Base-by-base conservation (phyloP, 2,888 invertebrate genomes). In the Panzeria rudis region DNA sequence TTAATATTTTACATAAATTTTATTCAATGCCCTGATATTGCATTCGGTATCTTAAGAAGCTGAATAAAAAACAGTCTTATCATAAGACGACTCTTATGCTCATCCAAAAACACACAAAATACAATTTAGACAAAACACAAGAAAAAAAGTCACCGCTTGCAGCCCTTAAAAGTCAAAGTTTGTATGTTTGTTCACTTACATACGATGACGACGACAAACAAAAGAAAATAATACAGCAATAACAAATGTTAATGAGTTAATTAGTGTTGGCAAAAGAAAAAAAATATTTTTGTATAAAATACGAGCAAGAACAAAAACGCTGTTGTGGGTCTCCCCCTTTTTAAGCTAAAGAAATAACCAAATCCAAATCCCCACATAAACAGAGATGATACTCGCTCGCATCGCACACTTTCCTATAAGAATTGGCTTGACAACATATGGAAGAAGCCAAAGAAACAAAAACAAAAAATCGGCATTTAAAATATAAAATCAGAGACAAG, bases 171-270 rank as follows among this genome's bases (percentile, higher is more conserved):
- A 81, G 66, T 81, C 73, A 81, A 75, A 61, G 66, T 68, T 61
- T 61, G 35, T 15, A n/a, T 52, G 44, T 32, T 32, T 50, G 59
- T 50, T 68, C 38, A n/a, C 13, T 61, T 29, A n/a, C 13, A 13
- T 38, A 8, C 50, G 50, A 50, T 38, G 23, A 35, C 13, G 50
- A 50, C 50, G 23, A 35, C 13, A 52, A 52, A 50, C 11, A 61
- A 73, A 79, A 73, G 61, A 72, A 68, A 44, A 23, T 56, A 77
- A 9, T n/a, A 35, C 54, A 78, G 38, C 75, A 72, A 77, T 75
- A 61, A 69, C 64, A 89, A 91, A 91, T 90, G 90, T 90, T 91
- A 91, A 92, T 91, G 91, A 91, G 92, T 92, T 92, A 91, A 92
- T 91, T 92, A 92, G 90, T 89, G 88, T 87, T 88, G 87, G 88